Base-by-base conservation (phyloP, 1,140 invertebrate genomes). In the Euwallacea fornicatus region DNA sequence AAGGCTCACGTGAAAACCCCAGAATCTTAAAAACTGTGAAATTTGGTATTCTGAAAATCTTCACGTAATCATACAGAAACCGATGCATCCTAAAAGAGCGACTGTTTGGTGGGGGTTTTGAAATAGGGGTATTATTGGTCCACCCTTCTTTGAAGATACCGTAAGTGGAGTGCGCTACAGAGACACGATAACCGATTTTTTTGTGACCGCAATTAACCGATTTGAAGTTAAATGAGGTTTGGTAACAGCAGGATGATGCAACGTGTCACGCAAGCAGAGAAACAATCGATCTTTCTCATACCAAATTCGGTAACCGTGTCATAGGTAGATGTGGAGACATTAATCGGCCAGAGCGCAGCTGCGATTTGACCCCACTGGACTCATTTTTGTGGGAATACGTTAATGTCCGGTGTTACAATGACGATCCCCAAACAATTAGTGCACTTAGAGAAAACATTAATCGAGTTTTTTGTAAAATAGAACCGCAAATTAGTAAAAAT, bases 361-460 rank as follows among this genome's bases (percentile, higher is more conserved):
- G 78, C 53, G 82, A 83, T 78, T 77, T 83, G 53, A 81, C 75
- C 8, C 80, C 77, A 42, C 68, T 79, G 44, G 81, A 83, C 72
- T 83, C 78, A 78, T 82, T 81, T 72, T 68, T 82, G 15, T 83
- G 79, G 80, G 81, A 81, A 62, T 79, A 81, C 70, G 43, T 84
- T 15, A 83, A 83, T 73, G 72, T 62, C 42, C 76, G n/a, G n/a
- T n/a, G n/a, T n/a, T n/a, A n/a, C n/a, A n/a, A n/a, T 46, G 11
- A 46, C 44, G 7, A 46, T 46, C 44, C 44, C 7, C 7, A 46
- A 46, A 46, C 44, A 46, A 46, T 0, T 46, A 0, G 44, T 8
- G 44, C 44, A 11, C 11, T 46, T 0, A 46, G 11, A 46, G 7
- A 46, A 8, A 11, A 46, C 7, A 46, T 46, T 11, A 11, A 46